Percentiles rank a stretch among this genome's conserved stretches.
phyloP scores from a whole-genome alignment of 2,113 vertebrate genomes.

The Lasiurus cinereus region DNA sequence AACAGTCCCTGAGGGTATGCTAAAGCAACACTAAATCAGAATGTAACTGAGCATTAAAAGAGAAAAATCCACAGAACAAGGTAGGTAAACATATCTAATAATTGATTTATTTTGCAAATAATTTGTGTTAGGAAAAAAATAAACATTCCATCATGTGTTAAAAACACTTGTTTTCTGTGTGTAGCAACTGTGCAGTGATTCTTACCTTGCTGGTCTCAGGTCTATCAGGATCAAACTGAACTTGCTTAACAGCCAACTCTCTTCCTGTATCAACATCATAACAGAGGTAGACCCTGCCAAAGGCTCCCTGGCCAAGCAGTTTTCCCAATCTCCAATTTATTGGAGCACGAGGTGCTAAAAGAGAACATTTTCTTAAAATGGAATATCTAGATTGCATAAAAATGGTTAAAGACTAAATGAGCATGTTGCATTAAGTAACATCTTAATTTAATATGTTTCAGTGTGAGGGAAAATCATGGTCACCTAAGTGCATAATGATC shows the following conservation, averaged over 20 bases:
- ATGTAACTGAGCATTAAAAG: conserved; percentile 24
- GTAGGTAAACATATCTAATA: not conserved
- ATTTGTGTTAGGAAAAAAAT: conserved; percentile 14
- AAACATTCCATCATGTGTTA: not conserved
- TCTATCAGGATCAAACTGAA: conserved; percentile 98
- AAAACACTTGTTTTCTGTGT: not conserved
- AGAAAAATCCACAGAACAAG: conserved; percentile 29
- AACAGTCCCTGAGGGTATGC: not conserved
- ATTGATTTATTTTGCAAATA: conserved; percentile 48
- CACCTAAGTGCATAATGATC: conserved; percentile 36
- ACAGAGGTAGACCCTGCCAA: conserved; percentile 97
- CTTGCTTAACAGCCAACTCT: conserved; percentile 98
- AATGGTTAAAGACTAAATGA: conserved; percentile 43
- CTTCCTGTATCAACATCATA: conserved; percentile 98
- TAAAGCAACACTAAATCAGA: conserved; percentile 23
- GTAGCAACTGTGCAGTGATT: not conserved
- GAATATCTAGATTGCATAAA: not conserved
- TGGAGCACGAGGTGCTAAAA: conserved; percentile 96
- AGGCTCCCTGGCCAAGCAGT: conserved; percentile 97
- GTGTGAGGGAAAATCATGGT: conserved; percentile 36
- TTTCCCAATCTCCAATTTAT: conserved; percentile 99
- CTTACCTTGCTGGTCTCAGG: conserved; percentile 98
- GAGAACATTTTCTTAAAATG: conserved; percentile 69
- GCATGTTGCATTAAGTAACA: not conserved
- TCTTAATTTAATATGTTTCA: not conserved